A percentile compares a stretch with the other conserved stretches of the same genome.
phyloP scores from a whole-genome alignment of 2,797 vertebrate genomes.

The Podarcis siculus region DNA sequence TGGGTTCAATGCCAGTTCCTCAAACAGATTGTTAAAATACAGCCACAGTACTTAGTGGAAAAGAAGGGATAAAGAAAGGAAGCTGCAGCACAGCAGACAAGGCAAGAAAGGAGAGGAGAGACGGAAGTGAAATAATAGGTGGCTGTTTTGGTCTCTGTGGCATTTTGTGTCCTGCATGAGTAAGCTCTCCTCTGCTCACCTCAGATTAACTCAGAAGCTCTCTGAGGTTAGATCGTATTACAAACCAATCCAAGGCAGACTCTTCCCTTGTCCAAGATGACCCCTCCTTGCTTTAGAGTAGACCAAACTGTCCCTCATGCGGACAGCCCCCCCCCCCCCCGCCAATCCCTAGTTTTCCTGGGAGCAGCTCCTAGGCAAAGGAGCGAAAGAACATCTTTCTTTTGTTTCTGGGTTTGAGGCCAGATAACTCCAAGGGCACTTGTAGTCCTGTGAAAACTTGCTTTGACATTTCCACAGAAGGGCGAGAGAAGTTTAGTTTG shows the following conservation, averaged over 20 bases:
- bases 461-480: conserved; percentile 22
- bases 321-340: too few species aligned
- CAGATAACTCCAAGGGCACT: not conserved
- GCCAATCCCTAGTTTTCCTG: not conserved
- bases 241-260: not conserved
- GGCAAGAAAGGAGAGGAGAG: conserved; percentile 22
- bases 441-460: conserved; percentile 26
- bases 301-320: too few species aligned
- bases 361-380: not conserved
- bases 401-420: not conserved
- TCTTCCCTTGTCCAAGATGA: too few species aligned
- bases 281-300: not conserved
- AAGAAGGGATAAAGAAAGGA: not conserved
- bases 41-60: not conserved
- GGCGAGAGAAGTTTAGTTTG: conserved; percentile 15
- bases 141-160: conserved; percentile 5
- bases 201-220: not conserved
- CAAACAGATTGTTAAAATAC: not conserved
- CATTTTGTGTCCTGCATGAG: conserved; percentile 14
- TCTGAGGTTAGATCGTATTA: not conserved
- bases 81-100: not conserved
- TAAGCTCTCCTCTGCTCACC: not conserved
- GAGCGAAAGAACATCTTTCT: too few species aligned
- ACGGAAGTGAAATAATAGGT: not conserved
- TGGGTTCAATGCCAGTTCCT: not conserved